These are phyloP conservation scores for Sorex araneus DNA, from an alignment of 2,113 vertebrate species.

Conservation along the genomic window DNA sequence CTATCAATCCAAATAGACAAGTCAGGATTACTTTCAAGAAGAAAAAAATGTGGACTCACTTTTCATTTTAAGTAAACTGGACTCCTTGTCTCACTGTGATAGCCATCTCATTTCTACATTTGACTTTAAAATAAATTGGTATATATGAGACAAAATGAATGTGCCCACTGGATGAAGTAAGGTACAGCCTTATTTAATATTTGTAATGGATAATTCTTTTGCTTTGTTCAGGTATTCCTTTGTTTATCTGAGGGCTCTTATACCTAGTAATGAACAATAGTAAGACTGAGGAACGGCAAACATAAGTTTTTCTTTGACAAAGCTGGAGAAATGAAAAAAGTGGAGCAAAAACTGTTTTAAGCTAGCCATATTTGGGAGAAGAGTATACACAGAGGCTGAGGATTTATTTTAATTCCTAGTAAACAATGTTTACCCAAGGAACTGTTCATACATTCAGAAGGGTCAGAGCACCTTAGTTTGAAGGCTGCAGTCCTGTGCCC, in stretches of 20 bases:
- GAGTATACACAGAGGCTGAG: neutral
- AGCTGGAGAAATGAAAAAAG: neutral
- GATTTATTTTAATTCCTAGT: neutral
- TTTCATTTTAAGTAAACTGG: constrained; percentile 63
- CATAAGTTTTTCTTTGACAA: neutral
- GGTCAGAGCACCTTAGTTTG: no score
- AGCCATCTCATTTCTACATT: constrained; percentile 54
- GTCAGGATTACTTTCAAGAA: constrained; percentile 30
- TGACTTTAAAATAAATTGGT: constrained; percentile 59
- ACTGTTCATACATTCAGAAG: no score
- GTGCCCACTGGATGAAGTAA: constrained; percentile 33
- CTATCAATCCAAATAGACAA: constrained; percentile 39
- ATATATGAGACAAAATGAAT: constrained; percentile 11
- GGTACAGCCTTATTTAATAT: neutral
- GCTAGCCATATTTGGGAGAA: neutral
- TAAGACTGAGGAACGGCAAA: neutral
- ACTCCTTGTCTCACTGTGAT: constrained; percentile 16
- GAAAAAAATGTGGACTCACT: neutral
- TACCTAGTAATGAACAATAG: neutral
- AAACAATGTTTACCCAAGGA: no score
- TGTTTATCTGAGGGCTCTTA: neutral
- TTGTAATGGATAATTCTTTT: neutral
- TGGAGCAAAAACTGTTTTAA: neutral
- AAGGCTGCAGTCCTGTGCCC: neutral
- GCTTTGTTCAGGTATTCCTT: neutral